Percentiles rank a stretch among this genome's conserved stretches.
Conservation (phyloP, 1,140 invertebrate species). For the Thalassaphorura encarpata region DNA sequence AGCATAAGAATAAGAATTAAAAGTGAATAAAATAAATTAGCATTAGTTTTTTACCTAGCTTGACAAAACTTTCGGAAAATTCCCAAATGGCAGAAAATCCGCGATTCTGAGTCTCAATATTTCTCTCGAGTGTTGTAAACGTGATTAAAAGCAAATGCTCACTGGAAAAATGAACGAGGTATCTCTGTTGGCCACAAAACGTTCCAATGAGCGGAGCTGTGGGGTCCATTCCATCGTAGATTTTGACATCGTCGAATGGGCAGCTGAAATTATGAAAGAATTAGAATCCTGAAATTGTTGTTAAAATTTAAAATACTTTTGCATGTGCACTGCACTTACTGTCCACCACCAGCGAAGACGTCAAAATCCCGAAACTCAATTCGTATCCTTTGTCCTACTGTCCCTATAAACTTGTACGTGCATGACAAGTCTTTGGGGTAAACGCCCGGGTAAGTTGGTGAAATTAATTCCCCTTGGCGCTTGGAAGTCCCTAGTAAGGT, state of each 20-base stretch:
- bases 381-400: constrained; percentile 76
- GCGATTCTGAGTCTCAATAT: constrained; percentile 83
- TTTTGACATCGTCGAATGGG: constrained; percentile 94
- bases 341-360: constrained; percentile 94
- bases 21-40: background rate
- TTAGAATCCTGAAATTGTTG: constrained; percentile 63
- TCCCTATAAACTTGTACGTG: constrained; percentile 88
- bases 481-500: constrained; percentile 63
- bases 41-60: constrained; percentile 58
- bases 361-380: constrained; percentile 98
- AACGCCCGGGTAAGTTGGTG: constrained; percentile 96
- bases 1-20: background rate
- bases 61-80: constrained; percentile 93
- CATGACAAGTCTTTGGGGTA: constrained; percentile 94
- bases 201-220: constrained; percentile 82
- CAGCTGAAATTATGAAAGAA: constrained; percentile 58
- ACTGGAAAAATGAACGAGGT: constrained; percentile 85
- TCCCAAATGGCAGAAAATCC: constrained; percentile 93
- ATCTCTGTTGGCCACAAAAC: constrained; percentile 92
- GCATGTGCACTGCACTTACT: constrained; percentile 59
- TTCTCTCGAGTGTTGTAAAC: constrained; percentile 77
- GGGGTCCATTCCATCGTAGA: constrained; percentile 85
- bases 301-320: constrained; percentile 36
- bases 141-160: constrained; percentile 75
- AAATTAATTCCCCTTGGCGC: constrained; percentile 75